A percentile compares a stretch with the other conserved stretches of the same genome.
Conservation (phyloP, 2,888 invertebrate species). For the Amiota communis region DNA sequence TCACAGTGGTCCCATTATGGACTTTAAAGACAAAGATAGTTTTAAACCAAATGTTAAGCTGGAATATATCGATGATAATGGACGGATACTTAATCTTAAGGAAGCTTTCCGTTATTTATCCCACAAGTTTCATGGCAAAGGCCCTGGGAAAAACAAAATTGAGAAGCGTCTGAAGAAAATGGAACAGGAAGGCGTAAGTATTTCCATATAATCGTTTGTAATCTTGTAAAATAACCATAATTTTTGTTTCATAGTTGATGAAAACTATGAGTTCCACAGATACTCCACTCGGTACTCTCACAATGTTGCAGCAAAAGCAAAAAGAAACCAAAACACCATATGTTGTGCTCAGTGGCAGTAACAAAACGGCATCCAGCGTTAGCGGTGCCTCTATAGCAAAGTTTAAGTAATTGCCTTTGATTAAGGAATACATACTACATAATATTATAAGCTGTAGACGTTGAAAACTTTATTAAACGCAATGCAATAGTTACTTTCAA, state of each 20-base stretch:
- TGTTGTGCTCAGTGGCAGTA: constrained; percentile 92
- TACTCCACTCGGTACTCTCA: constrained; percentile 95
- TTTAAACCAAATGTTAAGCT: constrained; percentile 96
- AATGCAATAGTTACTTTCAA: constrained; percentile 63
- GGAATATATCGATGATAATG: constrained; percentile 98
- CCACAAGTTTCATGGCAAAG: constrained; percentile 99
- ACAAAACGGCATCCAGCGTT: constrained; percentile 75
- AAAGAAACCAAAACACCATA: constrained; percentile 94
- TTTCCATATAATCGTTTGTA: no score
- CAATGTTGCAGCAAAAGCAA: constrained; percentile 95
- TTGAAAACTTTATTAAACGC: constrained; percentile 41
- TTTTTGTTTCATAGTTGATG: constrained; percentile 80
- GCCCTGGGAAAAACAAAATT: constrained; percentile 98
- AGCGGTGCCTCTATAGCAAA: constrained; percentile 69
- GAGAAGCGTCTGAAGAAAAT: constrained; percentile 96
- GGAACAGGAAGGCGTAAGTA: constrained; percentile 89
- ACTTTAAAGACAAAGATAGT: constrained; percentile 92
- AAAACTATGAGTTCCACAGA: constrained; percentile 98
- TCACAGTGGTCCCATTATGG: constrained; percentile 85
- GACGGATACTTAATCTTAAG: constrained; percentile 91
- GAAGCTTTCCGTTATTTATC: constrained; percentile 97
- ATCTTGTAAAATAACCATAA: no score
- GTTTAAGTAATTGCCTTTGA: constrained; percentile 61
- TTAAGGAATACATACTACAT: not conserved
- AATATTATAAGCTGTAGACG: not conserved